Evolutionary conservation across 30 jellyfish, hydroid and myxozoan genomes (phyloP), one percentile per base, ranked within the genome.

Genomic region (Sanderia malayensis): DNA sequence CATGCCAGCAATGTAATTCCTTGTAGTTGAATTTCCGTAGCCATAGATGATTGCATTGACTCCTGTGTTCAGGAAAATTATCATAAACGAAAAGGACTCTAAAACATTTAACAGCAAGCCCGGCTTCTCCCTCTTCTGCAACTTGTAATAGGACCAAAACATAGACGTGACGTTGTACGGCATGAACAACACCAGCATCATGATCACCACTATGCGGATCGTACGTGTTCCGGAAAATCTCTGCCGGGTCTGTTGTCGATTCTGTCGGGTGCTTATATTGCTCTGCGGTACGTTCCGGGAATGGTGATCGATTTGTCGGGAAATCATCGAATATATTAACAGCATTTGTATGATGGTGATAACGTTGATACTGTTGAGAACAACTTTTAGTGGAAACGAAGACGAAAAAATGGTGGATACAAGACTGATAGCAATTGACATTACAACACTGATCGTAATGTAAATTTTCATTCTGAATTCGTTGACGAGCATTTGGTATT

Each of bases 111-210:
- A 49, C 0, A 27, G 30, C 29, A 69, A 28, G 24, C 81, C 67
- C 25, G 81, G 81, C 49, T 69, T 49, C 0, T 52, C 47, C 52
- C 24, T 44, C 68, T 4, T 9, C 31, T 69, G 21, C 33, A 69
- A 69, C 67, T 69, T 69, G 70, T 69, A 69, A 29, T 69, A 69
- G 4, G 81, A 30, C 81, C 81, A 69, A 26, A 44, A 15, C n/a
- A 44, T 32, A 7, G 81, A 69, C 17, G 32, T 34, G 65, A 44
- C 20, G 67, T 69, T 69, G 47, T 69, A 69, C 13, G 81, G 81
- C 15, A 46, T 9, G 20, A 15, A 69, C 24, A 69, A 47, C 17
- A 49, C 25, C 44, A 69, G 47, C 67, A 69, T 17, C 9, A 67
- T 47, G n/a, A 44, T 63, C 57, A 69, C 26, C 3, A 69, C 68